Base-by-base conservation (phyloP, 2,888 invertebrate genomes). In the Crematogaster levior region DNA sequence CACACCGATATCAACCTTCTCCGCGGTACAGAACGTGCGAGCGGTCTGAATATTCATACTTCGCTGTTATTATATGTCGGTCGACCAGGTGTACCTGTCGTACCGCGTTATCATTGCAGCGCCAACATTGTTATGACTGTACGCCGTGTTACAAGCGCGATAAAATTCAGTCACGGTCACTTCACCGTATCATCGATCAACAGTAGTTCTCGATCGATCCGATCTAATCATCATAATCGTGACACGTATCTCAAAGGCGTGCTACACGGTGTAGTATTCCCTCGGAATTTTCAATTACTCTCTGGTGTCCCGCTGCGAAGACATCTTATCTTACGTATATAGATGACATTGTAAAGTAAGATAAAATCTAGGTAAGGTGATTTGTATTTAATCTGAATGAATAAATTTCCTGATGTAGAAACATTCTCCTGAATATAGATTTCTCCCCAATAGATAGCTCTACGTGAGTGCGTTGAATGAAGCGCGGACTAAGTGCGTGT, bases 401-500 rank as follows among this genome's bases (percentile, higher is more conserved):
- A 10, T 75, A 56, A 53, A n/a, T 82, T 80, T 82, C 15, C 40
- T 61, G 37, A 6, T 21, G 37, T 12, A 21, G 37, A 61, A 61
- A 83, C 68, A 60, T 70, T 48, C 37, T 56, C 27, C 58, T 15
- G 40, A 82, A n/a, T 86, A 83, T 56, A 65, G 77, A 58, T 74
- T 75, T 82, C 43, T 63, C 60, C 2, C 65, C 70, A 18, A 43
- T 12, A 37, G 37, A 12, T 37, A 27, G 73, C 56, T 24, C 43
- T 40, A 53, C 66, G 24, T 56, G 56, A 60, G 40, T 48, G 75
- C 72, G 73, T 80, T 51, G 82, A 65, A 9, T 82, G 53, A 48
- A 43, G 63, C 65, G 75, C 66, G 81, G 72, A 24, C 88, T 88
- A 88, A 92, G 91, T 91, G 91, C 89, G 90, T 89, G 90, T 90